These are phyloP conservation scores for Molothrus ater DNA, from an alignment of 2,797 vertebrate genomes.

Conservation along the genomic window DNA sequence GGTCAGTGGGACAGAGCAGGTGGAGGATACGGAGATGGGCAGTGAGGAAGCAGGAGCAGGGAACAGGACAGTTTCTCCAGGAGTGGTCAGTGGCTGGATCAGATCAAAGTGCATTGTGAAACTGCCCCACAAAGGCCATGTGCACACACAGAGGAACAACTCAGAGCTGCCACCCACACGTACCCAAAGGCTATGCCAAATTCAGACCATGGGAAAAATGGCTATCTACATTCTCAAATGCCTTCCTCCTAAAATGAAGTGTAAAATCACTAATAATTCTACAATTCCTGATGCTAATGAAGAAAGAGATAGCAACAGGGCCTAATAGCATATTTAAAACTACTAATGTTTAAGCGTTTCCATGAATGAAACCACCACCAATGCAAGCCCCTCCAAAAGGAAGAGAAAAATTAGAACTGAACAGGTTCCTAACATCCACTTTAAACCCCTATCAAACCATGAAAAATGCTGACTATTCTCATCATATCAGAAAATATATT, in stretches of 20 bases:
- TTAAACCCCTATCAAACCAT: neutral
- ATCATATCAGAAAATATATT: neutral
- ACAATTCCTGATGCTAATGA: neutral
- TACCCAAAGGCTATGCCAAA: neutral
- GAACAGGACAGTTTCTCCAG: neutral
- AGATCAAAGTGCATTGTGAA: neutral
- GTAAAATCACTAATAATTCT: neutral
- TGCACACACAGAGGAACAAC: neutral
- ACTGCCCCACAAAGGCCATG: neutral
- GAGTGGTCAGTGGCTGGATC: neutral
- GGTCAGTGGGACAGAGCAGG: neutral
- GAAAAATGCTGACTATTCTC: neutral
- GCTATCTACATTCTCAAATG: neutral
- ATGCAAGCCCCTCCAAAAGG: neutral
- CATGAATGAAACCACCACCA: neutral
- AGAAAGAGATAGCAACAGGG: neutral
- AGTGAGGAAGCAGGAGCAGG: neutral
- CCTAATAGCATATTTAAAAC: neutral
- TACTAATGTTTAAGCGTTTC: neutral
- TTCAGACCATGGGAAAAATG: neutral
- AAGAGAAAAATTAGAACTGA: neutral
- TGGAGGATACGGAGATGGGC: rapidly evolving
- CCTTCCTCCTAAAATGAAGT: neutral
- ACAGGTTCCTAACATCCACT: neutral
- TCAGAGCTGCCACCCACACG: neutral